Evolutionary conservation across 2,113 vertebrate species (phyloP), one percentile per base, ranked within the genome.

Genomic region (Sclerurus mexicanus): DNA sequence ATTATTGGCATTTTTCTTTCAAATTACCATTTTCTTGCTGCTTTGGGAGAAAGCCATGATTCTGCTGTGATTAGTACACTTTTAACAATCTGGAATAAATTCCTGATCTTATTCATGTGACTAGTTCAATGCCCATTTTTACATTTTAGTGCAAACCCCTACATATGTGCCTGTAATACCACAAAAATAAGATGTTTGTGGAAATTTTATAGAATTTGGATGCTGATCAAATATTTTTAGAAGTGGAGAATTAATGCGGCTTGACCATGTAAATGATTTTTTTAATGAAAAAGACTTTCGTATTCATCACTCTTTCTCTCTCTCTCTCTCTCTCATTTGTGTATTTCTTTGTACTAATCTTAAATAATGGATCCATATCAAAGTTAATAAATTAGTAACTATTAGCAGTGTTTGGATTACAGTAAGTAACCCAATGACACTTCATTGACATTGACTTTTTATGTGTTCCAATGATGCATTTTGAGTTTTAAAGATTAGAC

Each of bases 101-200:
- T 96, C 92, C 89, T 95, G 91, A 80, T 96, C 84, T 91, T 95
- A 95, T 96, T 91, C 85, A 84, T 90, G 73, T 92, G 95, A 89
- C 93, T 94, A 50, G 78, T 89, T 80, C 92, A 86, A 67, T 91
- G 96, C 88, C 86, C 73, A 77, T 87, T 90, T 96, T 96, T 95
- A 94, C 82, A 0, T 95, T 96, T 96, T 89, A 92, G 90, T 94
- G 92, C 96, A 97, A 97, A 81, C 72, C 95, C 91, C 96, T 93
- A 97, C 95, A 96, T 97, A 97, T 97, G 97, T 96, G 96, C 96
- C 88, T 96, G 92, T 68, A 96, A 95, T 90, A 93, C 39, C 90
- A 92, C 95, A 96, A 96, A 97, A 94, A 97, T 96, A 89, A 94
- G 92, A 93, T 85, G 76, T 90, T 96, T 87, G 87, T 93, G 71